Conservation (phyloP, 2,797 vertebrate species). For the Danionella dracula region DNA sequence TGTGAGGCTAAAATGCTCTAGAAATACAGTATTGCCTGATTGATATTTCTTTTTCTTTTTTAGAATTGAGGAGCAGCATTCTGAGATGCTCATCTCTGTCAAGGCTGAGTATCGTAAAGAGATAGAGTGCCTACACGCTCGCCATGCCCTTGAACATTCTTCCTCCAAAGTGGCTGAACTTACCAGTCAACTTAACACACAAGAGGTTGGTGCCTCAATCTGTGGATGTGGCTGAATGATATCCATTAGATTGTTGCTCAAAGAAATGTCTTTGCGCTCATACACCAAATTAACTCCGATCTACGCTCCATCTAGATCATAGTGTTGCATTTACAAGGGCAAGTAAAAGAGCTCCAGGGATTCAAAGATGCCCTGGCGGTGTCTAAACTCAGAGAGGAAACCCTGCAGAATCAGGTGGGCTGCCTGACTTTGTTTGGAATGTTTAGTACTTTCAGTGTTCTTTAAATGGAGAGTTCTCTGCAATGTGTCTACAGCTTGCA, state of each 20-base stretch:
- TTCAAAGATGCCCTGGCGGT: constrained; percentile 72
- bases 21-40: too few species aligned
- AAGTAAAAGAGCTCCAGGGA: constrained; percentile 73
- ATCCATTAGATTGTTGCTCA: not conserved
- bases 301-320: constrained; percentile 64
- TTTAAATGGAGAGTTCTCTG: not conserved
- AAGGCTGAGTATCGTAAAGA: constrained; percentile 74
- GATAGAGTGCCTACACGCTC: constrained; percentile 71
- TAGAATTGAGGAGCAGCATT: constrained; percentile 69
- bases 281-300: not conserved
- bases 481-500: constrained; percentile 64
- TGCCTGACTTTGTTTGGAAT: not conserved
- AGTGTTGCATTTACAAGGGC: constrained; percentile 78
- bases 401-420: constrained; percentile 82
- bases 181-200: constrained; percentile 71
- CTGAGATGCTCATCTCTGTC: constrained; percentile 67
- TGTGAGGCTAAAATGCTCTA: too few species aligned
- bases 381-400: constrained; percentile 77
- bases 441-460: not conserved
- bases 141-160: constrained; percentile 80
- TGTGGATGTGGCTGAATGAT: not conserved
- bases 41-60: not conserved
- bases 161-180: constrained; percentile 80
- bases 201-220: constrained; percentile 71
- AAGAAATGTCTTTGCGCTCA: not conserved